Evolutionary conservation across 2,797 vertebrate genomes (phyloP), one percentile per base, ranked within the genome.

Genomic region (Poecilia picta): DNA sequence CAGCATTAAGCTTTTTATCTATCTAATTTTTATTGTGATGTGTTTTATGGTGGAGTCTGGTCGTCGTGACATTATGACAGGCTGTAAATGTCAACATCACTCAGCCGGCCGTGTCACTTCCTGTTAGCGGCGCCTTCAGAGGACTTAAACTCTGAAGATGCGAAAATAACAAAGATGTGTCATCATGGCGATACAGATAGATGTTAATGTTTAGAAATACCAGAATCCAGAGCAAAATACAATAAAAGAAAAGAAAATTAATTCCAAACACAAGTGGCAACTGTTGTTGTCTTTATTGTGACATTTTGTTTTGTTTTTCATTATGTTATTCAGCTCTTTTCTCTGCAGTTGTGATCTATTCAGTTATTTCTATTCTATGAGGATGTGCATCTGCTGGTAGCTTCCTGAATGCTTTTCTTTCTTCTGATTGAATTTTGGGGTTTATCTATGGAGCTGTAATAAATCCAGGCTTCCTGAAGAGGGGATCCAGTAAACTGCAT

Each of bases 51-150:
- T 57, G 23, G 70, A 23, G 0, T 76, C 74, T 74, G 55, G 59
- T 64, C 84, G 68, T 68, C 68, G 23, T 72, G 76, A 81, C 79
- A 75, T 23, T 71, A 64, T 82, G 81, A 83, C 75, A 47, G 73
- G 87, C 81, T 43, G 33, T 77, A 90, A 49, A 85, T 91, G 85
- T 90, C 90, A 90, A 85, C 59, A 79, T 77, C 71, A n/a, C 81
- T 92, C 78, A 86, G 73, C 75, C 86, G 87, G 83, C 81, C 64
- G 43, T 87, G 89, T 91, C 91, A 83, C 70, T 83, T 88, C 80
- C 78, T 74, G 75, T 82, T 74, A 85, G 75, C 46, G 64, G 39
- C 43, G 12, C 15, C n/a, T 68, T 74, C 57, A n/a, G 70, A 81
- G 39, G 73, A 45, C 23, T 33, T 53, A 47, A 80, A 43, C 55